Evolutionary conservation across 2,797 vertebrate genomes (phyloP).

Genomic region (Nyctibius grandis): DNA sequence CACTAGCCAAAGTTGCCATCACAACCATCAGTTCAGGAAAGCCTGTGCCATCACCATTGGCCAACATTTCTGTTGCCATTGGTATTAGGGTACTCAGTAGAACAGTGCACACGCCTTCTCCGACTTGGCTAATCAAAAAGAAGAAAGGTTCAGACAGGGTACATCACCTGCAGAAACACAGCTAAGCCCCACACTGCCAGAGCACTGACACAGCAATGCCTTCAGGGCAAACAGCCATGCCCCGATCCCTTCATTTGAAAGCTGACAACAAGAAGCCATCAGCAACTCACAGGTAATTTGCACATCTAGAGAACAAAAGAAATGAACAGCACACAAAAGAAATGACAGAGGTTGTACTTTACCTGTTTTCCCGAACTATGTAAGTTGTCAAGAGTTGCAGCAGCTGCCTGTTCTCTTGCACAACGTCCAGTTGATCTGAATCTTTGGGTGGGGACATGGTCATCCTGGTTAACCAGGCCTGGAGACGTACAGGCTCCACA

Average conservation of each 20-base stretch:
- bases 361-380: slow-evolving; percentile 94
- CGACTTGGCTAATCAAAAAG: slow-evolving; percentile 86
- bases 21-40: slow-evolving; percentile 98
- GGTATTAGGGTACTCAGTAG: slow-evolving; percentile 94
- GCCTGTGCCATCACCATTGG: slow-evolving; percentile 92
- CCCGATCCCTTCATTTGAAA: background rate
- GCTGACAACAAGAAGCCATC: background rate
- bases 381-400: slow-evolving; percentile 93
- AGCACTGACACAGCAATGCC: background rate
- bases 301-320: background rate
- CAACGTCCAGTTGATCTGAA: slow-evolving; percentile 91
- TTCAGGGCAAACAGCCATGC: no score
- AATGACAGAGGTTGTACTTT: background rate
- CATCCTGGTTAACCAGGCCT: slow-evolving; percentile 96
- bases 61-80: slow-evolving; percentile 98
- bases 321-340: background rate
- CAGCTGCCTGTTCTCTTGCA: slow-evolving; percentile 97
- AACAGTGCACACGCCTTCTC: slow-evolving; percentile 96
- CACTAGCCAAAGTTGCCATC: slow-evolving; percentile 95
- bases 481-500: slow-evolving; percentile 88
- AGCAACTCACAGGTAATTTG: background rate
- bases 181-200: background rate
- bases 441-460: slow-evolving; percentile 92
- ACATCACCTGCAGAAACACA: background rate
- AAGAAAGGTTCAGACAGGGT: background rate